Base-by-base conservation (phyloP, 2,888 invertebrate species). In the Endotricha flammealis region DNA sequence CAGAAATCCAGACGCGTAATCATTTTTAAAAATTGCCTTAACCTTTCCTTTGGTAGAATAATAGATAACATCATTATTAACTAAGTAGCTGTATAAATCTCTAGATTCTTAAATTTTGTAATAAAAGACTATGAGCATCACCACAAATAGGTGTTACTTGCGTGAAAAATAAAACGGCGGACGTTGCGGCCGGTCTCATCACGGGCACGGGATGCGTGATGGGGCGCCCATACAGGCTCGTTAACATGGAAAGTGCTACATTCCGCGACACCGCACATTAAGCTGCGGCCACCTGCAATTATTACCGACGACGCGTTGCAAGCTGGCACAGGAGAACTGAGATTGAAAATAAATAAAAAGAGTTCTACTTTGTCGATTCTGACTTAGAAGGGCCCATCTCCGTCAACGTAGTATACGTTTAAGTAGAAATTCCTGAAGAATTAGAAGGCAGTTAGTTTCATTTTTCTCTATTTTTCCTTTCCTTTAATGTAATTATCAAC, bases 251-350 rank as follows among this genome's bases (percentile, higher is more conserved):
- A 63, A 73, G 71, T 73, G 75, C 65, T 50, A 71, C 74, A 75
- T 76, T 75, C 71, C 71, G 46, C 63, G 60, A 57, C 68, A 74
- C 79, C 78, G 74, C 79, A 76, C 72, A 76, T 76, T 71, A 75
- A 58, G 57, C 61, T 65, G 70, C 53, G 65, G 66, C 66, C 45
- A 57, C 50, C 42, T 64, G 59, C 69, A 76, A 77, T 78, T 76
- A 77, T 71, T 57, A 47, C 36, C 33, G 17, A 29, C 32, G 23
- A 39, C 33, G 30, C 34, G 12, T 17, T 11, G 24, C 25, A 30
- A 9, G 12, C 4, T 20, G 6, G 16, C 16, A 13, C 8, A 23
- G 12, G 11, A 16, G 32, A 32, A 16, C 12, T 11, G 14, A 14
- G 7, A n/a, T n/a, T n/a, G n/a, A n/a, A n/a, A n/a, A n/a, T n/a